phyloP scores from a whole-genome alignment of 2,113 vertebrate species.

The Scortum barcoo region DNA sequence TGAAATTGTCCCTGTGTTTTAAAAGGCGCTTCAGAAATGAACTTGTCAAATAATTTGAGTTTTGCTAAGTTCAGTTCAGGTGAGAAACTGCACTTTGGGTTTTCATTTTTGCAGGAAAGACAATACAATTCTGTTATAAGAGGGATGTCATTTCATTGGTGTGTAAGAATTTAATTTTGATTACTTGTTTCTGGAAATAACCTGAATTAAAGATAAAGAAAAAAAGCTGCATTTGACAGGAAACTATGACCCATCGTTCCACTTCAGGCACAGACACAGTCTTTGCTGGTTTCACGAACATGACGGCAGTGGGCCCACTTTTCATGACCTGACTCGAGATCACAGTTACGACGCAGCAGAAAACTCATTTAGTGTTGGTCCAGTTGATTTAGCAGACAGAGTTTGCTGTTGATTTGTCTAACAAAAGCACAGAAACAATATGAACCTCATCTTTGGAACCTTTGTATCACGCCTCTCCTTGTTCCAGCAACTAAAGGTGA shows the following conservation, averaged over 20 bases:
- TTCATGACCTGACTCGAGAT: not conserved
- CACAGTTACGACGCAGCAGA: not conserved
- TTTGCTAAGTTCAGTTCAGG: not conserved
- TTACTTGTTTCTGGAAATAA: not conserved
- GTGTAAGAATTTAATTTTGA: not conserved
- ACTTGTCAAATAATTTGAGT: not conserved
- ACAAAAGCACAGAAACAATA: slow-evolving; percentile 1
- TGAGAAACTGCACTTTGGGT: not conserved
- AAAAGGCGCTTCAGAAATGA: not conserved
- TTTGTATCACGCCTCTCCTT: not conserved
- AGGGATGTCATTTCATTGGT: not conserved
- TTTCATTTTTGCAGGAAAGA: not conserved
- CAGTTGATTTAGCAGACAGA: slow-evolving; percentile 2
- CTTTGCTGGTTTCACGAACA: not conserved
- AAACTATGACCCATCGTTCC: slow-evolving; percentile 2
- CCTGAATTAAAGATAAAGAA: too few relatives aligned
- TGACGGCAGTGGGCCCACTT: not conserved
- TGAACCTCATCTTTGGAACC: not conserved
- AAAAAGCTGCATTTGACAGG: not conserved
- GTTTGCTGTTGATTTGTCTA: not conserved
- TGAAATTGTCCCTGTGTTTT: not conserved
- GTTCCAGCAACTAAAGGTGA: not conserved
- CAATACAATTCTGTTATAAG: not conserved
- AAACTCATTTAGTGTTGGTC: not conserved
- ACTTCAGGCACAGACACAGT: not conserved